Evolutionary conservation across 2,797 vertebrate species (phyloP).

Genomic region (Astyanax mexicanus): DNA sequence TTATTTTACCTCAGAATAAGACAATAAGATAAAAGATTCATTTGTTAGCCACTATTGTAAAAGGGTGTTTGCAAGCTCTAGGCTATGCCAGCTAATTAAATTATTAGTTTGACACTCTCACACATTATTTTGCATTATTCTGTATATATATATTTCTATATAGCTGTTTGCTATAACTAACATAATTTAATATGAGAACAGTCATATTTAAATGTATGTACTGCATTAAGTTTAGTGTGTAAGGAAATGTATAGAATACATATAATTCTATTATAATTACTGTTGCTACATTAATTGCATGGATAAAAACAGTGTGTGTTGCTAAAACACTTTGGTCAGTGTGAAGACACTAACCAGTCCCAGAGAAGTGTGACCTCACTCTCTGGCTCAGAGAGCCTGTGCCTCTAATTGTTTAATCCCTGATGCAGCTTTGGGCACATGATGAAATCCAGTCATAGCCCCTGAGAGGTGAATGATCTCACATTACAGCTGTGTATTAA

Average conservation of each 20-base stretch:
- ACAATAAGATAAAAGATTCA: no score
- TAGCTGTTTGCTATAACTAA: no score
- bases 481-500: constrained; percentile 41
- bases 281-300: no score
- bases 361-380: constrained; percentile 57
- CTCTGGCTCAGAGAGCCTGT: constrained; percentile 63
- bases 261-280: no score
- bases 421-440: constrained; percentile 67
- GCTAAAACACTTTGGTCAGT: constrained; percentile 50
- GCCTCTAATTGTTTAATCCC: constrained; percentile 75
- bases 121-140: neutral
- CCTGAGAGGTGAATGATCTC: constrained; percentile 44
- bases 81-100: no score
- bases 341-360: constrained; percentile 67
- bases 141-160: no score
- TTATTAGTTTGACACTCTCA: neutral
- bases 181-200: neutral
- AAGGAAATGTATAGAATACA: no score
- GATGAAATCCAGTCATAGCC: constrained; percentile 61
- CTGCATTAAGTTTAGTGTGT: neutral
- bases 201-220: neutral
- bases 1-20: neutral
- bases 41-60: no score
- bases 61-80: no score
- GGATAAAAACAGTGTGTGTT: constrained; percentile 2